Base-by-base conservation (phyloP, 2,888 invertebrate species). In the Callimorpha dominula region DNA sequence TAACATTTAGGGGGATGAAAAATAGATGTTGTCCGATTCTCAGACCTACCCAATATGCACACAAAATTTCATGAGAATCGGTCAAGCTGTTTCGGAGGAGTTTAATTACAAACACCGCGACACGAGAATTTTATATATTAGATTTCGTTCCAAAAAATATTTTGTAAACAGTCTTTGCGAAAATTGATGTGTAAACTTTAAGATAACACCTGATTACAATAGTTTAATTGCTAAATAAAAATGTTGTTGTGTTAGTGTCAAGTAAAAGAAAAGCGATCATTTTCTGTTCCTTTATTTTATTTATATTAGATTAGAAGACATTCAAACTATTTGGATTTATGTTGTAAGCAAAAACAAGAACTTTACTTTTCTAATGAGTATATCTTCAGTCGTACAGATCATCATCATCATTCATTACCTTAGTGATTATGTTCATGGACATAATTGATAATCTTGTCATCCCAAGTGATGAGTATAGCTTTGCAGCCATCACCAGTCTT, bases 401-500 rank as follows among this genome's bases (percentile, higher is more conserved):
- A 31, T 31, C 31, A 31, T 31, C 31, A 31, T 31, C 31, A 31
- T 31, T 31, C 31, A 31, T 31, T 2, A 31, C 31, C 9, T 46
- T 46, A 46, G n/a, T 74, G 74, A 68, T 71, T 74, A 71, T 74
- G 74, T 71, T 49, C 43, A 68, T 74, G 74, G 4, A 71, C 68
- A 42, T 64, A 65, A 50, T 60, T 14, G 1, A 74, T 43, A 40
- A 74, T 74, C 49, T 12, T 60, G 40, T 71, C 46, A 14, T 74
- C 52, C 70, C 52, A 63, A 1, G 74, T 74, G 12, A 71, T 74
- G 8, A 74, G 12, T 43, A 68, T 46, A 20, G 74, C 74, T 65
- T 81, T 81, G 70, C 90, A 90, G 7, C 74, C 74, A 1, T n/a
- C n/a, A 15, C 68, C 20, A n/a, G 70, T 74, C 20, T 89, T 91